These are phyloP conservation scores for Halotydeus destructor DNA, from an alignment of 1,140 invertebrate species.

Conservation along the genomic window DNA sequence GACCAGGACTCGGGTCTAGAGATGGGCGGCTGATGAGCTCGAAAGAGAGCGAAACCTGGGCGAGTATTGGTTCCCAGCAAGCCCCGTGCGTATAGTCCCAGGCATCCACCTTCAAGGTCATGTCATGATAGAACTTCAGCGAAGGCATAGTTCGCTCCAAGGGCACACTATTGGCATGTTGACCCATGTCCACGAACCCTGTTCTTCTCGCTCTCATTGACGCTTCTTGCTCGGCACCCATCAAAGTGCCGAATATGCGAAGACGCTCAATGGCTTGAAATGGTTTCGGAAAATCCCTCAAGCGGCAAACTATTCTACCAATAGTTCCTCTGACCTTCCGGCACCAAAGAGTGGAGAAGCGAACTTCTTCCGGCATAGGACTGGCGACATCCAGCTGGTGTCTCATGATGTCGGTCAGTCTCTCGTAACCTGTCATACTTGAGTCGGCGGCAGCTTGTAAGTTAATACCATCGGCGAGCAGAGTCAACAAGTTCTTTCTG, in stretches of 20 bases:
- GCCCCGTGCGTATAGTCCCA: conserved; percentile 42
- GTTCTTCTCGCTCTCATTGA: conserved; percentile 41
- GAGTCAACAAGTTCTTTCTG: conserved; percentile 50
- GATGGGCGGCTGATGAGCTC: conserved; percentile 60
- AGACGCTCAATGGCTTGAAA: conserved; percentile 58
- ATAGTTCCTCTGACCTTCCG: conserved; percentile 56
- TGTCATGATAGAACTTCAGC: conserved; percentile 91
- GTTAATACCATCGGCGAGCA: conserved; percentile 51
- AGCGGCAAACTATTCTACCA: conserved; percentile 57
- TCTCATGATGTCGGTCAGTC: conserved; percentile 44
- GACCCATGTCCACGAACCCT: conserved; percentile 28
- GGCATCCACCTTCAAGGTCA: conserved; percentile 37
- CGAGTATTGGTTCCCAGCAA: conserved; percentile 94
- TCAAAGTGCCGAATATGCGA: conserved; percentile 65
- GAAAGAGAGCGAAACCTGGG: conserved; percentile 38
- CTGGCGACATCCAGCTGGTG: conserved; percentile 54
- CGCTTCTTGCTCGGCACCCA: conserved; percentile 68
- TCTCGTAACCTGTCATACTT: conserved; percentile 57
- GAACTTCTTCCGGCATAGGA: conserved; percentile 70
- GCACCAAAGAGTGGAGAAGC: conserved; percentile 84
- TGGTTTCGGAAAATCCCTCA: conserved; percentile 90
- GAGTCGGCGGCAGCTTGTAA: conserved; percentile 68
- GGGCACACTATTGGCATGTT: conserved; percentile 27
- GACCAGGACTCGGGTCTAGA: conserved; percentile 69
- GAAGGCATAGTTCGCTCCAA: conserved; percentile 61